Evolutionary conservation across 2,888 invertebrate genomes (phyloP), one percentile per base, ranked within the genome.

Genomic region (Graphium colonna): DNA sequence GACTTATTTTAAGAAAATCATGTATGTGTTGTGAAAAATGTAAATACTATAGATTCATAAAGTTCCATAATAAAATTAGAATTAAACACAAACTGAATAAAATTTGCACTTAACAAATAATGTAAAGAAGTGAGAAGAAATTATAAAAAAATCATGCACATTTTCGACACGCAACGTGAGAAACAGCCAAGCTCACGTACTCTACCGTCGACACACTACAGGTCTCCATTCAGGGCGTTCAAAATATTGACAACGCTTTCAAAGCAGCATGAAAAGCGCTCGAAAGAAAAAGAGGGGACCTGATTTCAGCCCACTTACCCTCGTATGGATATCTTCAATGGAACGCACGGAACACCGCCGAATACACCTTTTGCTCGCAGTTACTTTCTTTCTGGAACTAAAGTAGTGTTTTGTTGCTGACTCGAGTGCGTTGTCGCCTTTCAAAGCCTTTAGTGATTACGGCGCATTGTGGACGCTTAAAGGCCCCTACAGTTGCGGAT

Each of bases 241-340:
- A 86, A 86, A 85, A 86, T 86, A 87, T 87, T 87, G 86, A 87
- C 86, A 82, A 76, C 82, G 81, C 79, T 78, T 86, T 85, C 80
- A 85, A 65, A 67, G 62, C 63, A 67, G 65, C 66, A 65, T 84
- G 80, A 82, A 86, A 82, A 77, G 85, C 71, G 78, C 76, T 74
- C 62, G 69, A 74, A 73, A 79, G 78, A 79, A 79, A 84, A 83
- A 77, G 72, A 64, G 74, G 69, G 77, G 73, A 67, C 77, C 81
- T 81, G 82, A 83, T 85, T 83, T 84, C 82, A 74, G 75, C 80
- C 79, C 80, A 76, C 76, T 78, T 73, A 75, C 56, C 55, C 44
- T 44, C 44, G 39, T 47, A 16, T 44, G 42, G 43, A 46, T 53
- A 44, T 49, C 67, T 70, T 81, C 73, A 79, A 82, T 82, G 68